phyloP scores from a whole-genome alignment of 1,140 invertebrate species.

The Sitobion miscanthi region DNA sequence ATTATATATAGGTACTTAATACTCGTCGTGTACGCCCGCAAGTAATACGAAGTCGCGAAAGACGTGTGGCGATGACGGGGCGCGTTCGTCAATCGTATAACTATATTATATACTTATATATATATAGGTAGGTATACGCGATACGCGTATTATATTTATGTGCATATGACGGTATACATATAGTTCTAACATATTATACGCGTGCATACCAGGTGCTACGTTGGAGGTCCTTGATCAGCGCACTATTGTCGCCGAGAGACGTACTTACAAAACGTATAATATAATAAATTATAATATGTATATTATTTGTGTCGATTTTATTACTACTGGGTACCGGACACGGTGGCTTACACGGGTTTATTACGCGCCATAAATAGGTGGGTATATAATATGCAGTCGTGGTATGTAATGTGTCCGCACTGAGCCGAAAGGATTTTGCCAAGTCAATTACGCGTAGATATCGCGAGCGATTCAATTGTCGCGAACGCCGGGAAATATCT shows the following conservation, averaged over 20 bases:
- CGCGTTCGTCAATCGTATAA: not conserved
- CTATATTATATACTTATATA: not conserved
- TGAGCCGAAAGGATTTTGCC: not conserved
- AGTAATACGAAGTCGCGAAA: not conserved
- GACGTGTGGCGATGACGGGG: not conserved
- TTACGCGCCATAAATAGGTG: not conserved
- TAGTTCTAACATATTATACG: not conserved
- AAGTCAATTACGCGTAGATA: not conserved
- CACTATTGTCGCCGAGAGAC: not conserved
- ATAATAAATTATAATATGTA: not conserved
- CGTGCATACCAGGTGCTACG: conserved; percentile 19
- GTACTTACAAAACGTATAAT: not conserved
- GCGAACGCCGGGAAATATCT: too few species aligned
- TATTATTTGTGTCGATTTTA: not conserved
- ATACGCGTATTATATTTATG: not conserved
- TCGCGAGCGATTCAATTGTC: too few species aligned
- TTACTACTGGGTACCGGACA: not conserved
- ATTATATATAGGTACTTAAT: not conserved
- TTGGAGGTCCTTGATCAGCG: conserved; percentile 42
- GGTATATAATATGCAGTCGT: not conserved
- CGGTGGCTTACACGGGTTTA: not conserved
- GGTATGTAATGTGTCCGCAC: not conserved
- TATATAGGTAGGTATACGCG: too few species aligned
- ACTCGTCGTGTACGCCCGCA: not conserved
- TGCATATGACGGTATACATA: not conserved